These are phyloP conservation scores for Acipenser oxyrinchus DNA, from an alignment of 2,797 vertebrate species.

Conservation along the genomic window DNA sequence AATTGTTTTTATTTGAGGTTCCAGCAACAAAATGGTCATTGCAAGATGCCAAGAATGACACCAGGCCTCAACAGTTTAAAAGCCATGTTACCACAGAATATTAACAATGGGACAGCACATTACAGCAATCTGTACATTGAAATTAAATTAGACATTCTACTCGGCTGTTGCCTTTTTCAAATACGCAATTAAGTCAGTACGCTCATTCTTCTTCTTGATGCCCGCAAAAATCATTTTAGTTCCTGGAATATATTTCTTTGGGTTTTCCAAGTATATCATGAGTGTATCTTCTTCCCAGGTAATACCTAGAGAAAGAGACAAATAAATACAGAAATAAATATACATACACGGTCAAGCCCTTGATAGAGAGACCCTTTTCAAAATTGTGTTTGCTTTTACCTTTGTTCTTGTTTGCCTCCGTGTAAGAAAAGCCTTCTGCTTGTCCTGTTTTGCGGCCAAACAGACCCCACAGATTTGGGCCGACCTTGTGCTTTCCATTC, in stretches of 20 bases:
- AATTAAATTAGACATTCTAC: conserved; percentile 28
- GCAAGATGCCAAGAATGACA: not conserved
- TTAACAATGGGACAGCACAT: conserved; percentile 11
- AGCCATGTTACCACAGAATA: not conserved
- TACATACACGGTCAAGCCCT: conserved; percentile 8
- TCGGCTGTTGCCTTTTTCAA: conserved; percentile 67
- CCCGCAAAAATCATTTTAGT: conserved; percentile 81
- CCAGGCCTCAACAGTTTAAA: not conserved
- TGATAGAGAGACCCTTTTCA: not conserved
- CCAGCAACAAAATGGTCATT: no score
- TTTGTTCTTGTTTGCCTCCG: conserved; percentile 76
- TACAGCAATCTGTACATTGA: conserved; percentile 5
- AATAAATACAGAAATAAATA: conserved; percentile 4
- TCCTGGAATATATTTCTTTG: conserved; percentile 81
- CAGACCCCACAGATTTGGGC: conserved; percentile 68
- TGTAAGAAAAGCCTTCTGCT: conserved; percentile 63
- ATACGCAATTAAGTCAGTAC: conserved; percentile 68
- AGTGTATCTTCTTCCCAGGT: conserved; percentile 65
- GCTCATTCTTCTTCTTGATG: conserved; percentile 79
- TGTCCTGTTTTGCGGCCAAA: conserved; percentile 67
- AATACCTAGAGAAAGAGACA: conserved; percentile 47
- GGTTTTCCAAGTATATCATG: conserved; percentile 76
- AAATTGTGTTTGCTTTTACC: conserved; percentile 36
- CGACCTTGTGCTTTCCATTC: conserved; percentile 66
- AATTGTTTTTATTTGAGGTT: no score